Conservation (phyloP, 2,113 vertebrate genomes). For the Catharus minimus region DNA sequence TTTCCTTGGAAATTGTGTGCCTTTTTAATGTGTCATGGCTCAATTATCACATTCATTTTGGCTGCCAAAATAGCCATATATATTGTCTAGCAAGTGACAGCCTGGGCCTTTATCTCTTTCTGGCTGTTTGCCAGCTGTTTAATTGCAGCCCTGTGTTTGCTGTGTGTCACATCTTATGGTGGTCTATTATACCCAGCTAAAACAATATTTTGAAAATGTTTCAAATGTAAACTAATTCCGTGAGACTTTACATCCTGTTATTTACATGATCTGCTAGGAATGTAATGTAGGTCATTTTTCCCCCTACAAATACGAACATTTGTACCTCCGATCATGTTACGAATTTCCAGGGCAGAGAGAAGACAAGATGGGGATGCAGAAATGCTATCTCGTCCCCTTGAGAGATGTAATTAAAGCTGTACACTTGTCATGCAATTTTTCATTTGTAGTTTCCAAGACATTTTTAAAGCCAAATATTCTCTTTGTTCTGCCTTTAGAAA, state of each 20-base stretch:
- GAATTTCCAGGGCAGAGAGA: not conserved
- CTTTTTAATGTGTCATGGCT: conserved; percentile 70
- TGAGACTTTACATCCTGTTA: conserved; percentile 49
- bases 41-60: conserved; percentile 68
- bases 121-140: conserved; percentile 73
- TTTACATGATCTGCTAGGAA: conserved; percentile 48
- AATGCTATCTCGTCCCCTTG: not conserved
- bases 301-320: not conserved
- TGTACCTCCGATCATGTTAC: not conserved
- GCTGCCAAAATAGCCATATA: conserved; percentile 72
- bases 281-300: not conserved
- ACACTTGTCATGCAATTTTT: conserved; percentile 7
- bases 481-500: conserved; percentile 22
- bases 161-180: conserved; percentile 68
- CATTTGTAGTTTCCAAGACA: not conserved
- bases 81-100: conserved; percentile 70
- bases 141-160: conserved; percentile 74
- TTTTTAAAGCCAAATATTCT: not conserved
- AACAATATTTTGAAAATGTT: conserved; percentile 73
- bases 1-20: conserved; percentile 51
- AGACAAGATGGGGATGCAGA: not conserved
- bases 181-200: conserved; percentile 67
- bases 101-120: conserved; percentile 62
- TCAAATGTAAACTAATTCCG: conserved; percentile 63
- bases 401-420: conserved; percentile 43